phyloP scores from a whole-genome alignment of 2,113 vertebrate species.

The Catagonus wagneri region DNA sequence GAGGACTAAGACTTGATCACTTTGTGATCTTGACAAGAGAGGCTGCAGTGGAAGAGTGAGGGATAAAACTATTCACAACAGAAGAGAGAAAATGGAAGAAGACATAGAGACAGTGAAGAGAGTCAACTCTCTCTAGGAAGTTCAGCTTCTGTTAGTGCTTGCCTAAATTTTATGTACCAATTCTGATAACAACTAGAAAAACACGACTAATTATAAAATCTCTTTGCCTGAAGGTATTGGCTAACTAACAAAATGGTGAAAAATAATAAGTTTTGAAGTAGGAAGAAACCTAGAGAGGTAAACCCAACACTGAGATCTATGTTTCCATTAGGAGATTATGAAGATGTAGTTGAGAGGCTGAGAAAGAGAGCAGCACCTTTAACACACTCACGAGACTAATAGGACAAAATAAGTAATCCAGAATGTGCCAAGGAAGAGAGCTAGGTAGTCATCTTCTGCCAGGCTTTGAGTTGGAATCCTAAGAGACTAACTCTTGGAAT shows the following conservation, averaged over 20 bases:
- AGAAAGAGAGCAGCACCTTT: neutral
- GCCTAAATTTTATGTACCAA: neutral
- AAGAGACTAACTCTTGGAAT: neutral
- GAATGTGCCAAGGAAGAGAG: neutral
- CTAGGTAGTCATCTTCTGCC: neutral
- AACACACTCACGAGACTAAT: neutral
- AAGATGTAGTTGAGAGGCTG: neutral
- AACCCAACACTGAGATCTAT: neutral
- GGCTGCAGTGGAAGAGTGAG: neutral
- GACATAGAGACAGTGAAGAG: neutral
- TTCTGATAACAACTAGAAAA: neutral
- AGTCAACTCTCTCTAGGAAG: neutral
- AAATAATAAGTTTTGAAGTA: neutral
- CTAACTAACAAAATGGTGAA: neutral
- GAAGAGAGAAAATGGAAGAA: neutral
- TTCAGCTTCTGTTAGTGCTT: neutral
- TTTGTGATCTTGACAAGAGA: neutral
- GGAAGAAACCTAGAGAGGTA: neutral
- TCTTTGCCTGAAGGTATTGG: neutral
- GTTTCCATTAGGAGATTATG: neutral
- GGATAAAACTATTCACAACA: neutral
- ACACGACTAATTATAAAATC: neutral
- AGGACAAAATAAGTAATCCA: neutral
- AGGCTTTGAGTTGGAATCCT: neutral
- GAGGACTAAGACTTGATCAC: neutral